A percentile compares a stretch with the other conserved stretches of the same genome.
Conservation (phyloP, 2,888 invertebrate genomes). For the Stratiomys singularior region DNA sequence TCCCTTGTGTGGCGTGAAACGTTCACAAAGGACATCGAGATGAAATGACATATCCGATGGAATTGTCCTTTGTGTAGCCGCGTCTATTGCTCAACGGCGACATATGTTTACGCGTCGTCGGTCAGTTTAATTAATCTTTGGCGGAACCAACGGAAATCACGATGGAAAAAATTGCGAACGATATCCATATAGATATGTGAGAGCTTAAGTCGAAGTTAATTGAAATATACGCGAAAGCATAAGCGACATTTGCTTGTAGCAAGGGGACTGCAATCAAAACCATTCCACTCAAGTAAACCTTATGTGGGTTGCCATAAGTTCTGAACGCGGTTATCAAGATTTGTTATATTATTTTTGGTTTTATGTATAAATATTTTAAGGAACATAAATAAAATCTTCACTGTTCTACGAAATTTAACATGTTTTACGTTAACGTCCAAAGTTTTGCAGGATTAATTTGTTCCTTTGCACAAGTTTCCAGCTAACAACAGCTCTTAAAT, state of each 20-base stretch:
- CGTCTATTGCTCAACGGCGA: constrained; percentile 44
- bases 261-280: constrained; percentile 15
- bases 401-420: too few relatives aligned
- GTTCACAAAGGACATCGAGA: not conserved
- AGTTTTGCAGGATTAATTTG: too few relatives aligned
- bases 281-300: too few relatives aligned
- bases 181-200: too few relatives aligned
- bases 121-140: constrained; percentile 53
- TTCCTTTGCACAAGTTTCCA: too few relatives aligned
- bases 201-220: constrained; percentile 50
- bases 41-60: constrained; percentile 33
- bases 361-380: too few relatives aligned
- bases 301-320: too few relatives aligned
- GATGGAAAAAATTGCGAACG: constrained; percentile 26
- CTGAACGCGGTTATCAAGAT: too few relatives aligned
- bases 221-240: constrained; percentile 50
- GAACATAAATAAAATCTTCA: too few relatives aligned
- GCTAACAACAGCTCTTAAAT: too few relatives aligned
- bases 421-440: too few relatives aligned
- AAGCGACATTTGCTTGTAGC: constrained; percentile 12
- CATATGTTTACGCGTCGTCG: constrained; percentile 52
- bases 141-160: constrained; percentile 46
- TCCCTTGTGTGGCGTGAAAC: constrained; percentile 31
- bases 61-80: constrained; percentile 47
- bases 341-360: too few relatives aligned